Conservation (phyloP, 2,113 vertebrate species). For the Phyllostomus hastatus region DNA sequence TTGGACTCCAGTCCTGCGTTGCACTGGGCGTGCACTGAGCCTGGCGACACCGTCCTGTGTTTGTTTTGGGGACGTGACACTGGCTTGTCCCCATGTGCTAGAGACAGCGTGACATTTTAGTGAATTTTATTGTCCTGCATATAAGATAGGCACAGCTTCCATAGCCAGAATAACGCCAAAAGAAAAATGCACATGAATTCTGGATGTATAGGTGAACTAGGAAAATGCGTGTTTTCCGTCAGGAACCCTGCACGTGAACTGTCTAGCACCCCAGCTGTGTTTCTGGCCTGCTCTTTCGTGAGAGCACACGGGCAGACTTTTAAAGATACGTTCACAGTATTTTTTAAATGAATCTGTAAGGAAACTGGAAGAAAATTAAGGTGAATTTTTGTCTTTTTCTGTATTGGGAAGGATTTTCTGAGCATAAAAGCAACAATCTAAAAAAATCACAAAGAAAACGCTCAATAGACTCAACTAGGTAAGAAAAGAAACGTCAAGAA, state of each 20-base stretch:
- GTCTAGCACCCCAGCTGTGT: background rate
- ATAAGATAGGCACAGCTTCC: background rate
- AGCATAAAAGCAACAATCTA: background rate
- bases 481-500: background rate
- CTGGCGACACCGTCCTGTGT: background rate
- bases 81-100: background rate
- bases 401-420: conserved; percentile 11
- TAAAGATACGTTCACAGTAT: conserved; percentile 9
- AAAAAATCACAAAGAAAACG: background rate
- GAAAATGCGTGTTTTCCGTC: background rate
- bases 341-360: background rate
- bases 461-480: background rate
- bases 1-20: background rate
- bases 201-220: background rate
- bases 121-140: background rate
- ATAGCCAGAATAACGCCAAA: background rate
- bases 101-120: background rate
- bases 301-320: background rate
- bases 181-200: background rate
- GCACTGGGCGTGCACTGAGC: background rate
- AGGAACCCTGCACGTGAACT: background rate
- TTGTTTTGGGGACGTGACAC: background rate
- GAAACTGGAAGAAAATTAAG: background rate
- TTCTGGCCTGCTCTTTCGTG: background rate
- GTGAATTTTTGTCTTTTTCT: conserved; percentile 18